Evolutionary conservation across 1,140 invertebrate genomes (phyloP), one percentile per base, ranked within the genome.

Genomic region (Ooceraea biroi): DNA sequence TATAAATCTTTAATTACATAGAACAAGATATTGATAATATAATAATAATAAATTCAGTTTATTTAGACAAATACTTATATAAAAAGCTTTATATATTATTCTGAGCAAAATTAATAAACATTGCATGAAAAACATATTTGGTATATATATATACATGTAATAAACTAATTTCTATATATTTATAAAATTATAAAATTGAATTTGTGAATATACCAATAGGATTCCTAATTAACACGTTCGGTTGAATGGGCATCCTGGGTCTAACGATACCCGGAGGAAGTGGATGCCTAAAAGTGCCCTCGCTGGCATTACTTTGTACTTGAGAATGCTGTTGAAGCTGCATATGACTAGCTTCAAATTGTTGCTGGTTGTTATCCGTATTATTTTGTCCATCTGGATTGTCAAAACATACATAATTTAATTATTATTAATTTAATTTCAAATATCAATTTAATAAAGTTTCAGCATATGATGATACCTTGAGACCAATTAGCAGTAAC

Each of bases 201-300:
- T 61, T 14, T 17, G 3, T 0, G 0, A 46, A n/a, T 63, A 48
- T 90, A 94, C 93, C 94, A 50, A 93, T 91, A 52, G 93, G 85
- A 91, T 91, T 94, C 69, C 93, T 89, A 50, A 94, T 92, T 5
- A 94, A 77, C 25, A 92, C 90, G 57, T 94, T 94, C 1, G 92
- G 89, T 86, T 92, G 93, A 41, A 93, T 85, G 17, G 93, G 94
- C 91, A 94, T 92, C 76, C 95, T 90, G 3, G 95, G 94, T 83
- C 95, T 92, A 0, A 93, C 92, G 11, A 95, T 94, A 61, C 93
- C 92, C 25, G 95, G 95, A 4, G 95, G 95, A 60, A 96, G 89
- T 8, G 95, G 95, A 90, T 96, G 95, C 63, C 95, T 93, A 80
- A 96, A 95, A 11, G 95, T 96, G 14, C 93, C 94, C 82, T 95